Evolutionary conservation across 2,113 vertebrate genomes (phyloP), one percentile per base, ranked within the genome.

Genomic region (Mesocricetus auratus): DNA sequence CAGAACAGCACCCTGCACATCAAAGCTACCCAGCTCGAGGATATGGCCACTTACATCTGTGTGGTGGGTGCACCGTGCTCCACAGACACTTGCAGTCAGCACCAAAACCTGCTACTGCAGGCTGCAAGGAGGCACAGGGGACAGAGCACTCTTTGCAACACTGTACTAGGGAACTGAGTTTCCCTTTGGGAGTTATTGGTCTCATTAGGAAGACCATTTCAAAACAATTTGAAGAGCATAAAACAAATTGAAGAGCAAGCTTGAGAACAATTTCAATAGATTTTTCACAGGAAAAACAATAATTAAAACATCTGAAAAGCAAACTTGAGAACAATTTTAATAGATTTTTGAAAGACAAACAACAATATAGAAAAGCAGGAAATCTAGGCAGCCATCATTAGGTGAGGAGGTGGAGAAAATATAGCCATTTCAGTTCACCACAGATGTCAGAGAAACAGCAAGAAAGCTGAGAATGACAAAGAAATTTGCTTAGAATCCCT

Each of bases 1-100:
- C 33, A 9, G 47, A 12, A 3, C 53, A 96, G 87, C 39, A 73
- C 71, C 36, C n/a, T 96, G 66, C 45, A 92, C 53, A 45, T 97
- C 81, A 71, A 58, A 58, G 85, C 47, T 1, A 7, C 79, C 15
- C 88, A 47, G 68, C 88, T 89, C 36, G 71, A 69, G 0, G 83
- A 91, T 12, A 71, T 87, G 58, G 89, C 90, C 42, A 13, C 73
- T 56, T 93, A 91, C 50, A 39, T 95, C 90, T 94, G 92, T 78
- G 73, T 58, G 24, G 96, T 91, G 82, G 33, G 36, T 0, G 26
- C 93, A 95, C 83, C 0, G 0, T 94, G 83, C 36, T 75, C 10
- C 60, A 62, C 21, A 6, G 71, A 10, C 42, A 89, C 90, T 82
- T 39, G 9, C n/a, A 77, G 26, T 71, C 73, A 36, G 39, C 75